Evolutionary conservation across 2,113 vertebrate genomes (phyloP), one percentile per base, ranked within the genome.

Genomic region (Hippolais icterina): DNA sequence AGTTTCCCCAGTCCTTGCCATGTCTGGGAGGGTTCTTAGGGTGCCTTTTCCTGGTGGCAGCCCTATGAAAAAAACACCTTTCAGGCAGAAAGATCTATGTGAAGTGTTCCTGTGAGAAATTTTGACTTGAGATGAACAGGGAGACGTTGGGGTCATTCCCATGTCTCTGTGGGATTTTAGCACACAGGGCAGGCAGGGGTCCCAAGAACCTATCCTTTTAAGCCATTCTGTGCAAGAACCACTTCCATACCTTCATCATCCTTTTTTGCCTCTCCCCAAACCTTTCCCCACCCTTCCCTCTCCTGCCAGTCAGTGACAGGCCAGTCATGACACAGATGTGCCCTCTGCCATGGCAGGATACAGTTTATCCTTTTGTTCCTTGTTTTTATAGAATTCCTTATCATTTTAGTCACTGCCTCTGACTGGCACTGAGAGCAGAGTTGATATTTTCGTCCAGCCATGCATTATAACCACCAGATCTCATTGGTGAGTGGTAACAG

Each of bases 301-400:
- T 68, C 71, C 47, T 29, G 18, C 7, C 6, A 0, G 5, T 3
- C 9, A 3, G 22, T 11, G 21, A 18, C 35, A 70, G 33, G 20
- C 59, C 77, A 6, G 35, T 54, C 16, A 3, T 1, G 8, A 47
- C 0, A 0, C 0, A 1, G 24, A 49, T 2, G 11, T 5, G 20
- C 46, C 31, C 71, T 52, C 35, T 59, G 18, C 8, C 39, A 9
- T 1, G 0, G 23, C 7, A 1, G 31, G 31, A 71, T 19, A 3
- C 27, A 15, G 4, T 28, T 88, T 29, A 12, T 14, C 15, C 6
- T 3, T 57, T 83, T 77, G 16, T 49, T 78, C 42, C 70, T 52
- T 29, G 22, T 52, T 80, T 83, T 92, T 41, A 59, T 29, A 37
- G 21, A 46, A 65, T 70, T 81, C 83, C 56, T 23, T 41, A 33